phyloP scores from a whole-genome alignment of 1,140 invertebrate species.

The Mamestra configurata region DNA sequence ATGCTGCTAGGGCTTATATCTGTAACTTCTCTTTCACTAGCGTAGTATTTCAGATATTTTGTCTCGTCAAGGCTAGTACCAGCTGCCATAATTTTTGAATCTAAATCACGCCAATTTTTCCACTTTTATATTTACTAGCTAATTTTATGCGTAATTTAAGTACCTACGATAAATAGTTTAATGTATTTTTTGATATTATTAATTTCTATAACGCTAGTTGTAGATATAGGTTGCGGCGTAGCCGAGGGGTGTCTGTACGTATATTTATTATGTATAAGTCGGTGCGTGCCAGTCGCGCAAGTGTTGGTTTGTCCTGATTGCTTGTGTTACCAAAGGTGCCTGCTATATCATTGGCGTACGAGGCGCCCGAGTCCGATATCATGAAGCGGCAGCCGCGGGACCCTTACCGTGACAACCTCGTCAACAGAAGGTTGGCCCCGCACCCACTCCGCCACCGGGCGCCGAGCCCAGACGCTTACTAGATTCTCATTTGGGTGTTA shows the following conservation, averaged over 20 bases:
- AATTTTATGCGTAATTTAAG: constrained; percentile 69
- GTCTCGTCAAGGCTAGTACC: constrained; percentile 66
- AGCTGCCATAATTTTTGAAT: constrained; percentile 71
- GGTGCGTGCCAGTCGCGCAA: constrained; percentile 63
- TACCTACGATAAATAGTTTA: constrained; percentile 65
- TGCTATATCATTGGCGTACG: constrained; percentile 98
- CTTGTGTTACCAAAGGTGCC: constrained; percentile 92
- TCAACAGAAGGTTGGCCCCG: constrained; percentile 95
- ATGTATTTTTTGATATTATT: constrained; percentile 64
- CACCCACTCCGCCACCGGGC: constrained; percentile 63
- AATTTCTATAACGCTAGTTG: constrained; percentile 68
- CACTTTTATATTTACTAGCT: constrained; percentile 75
- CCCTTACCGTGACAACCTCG: constrained; percentile 97
- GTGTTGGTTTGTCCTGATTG: constrained; percentile 83
- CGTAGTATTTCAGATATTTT: constrained; percentile 74
- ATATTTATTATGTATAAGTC: constrained; percentile 67
- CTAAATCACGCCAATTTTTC: constrained; percentile 77
- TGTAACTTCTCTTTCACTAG: constrained; percentile 77
- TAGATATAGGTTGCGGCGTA: constrained; percentile 64
- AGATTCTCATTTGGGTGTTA: constrained; percentile 82
- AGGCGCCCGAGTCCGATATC: constrained; percentile 98
- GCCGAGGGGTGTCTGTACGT: constrained; percentile 63
- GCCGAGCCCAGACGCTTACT: constrained; percentile 65
- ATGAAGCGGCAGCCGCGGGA: constrained; percentile 98
- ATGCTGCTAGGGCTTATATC: constrained; percentile 73